Conservation (phyloP, 2,888 invertebrate species). For the Ormyrus nitidulus region DNA sequence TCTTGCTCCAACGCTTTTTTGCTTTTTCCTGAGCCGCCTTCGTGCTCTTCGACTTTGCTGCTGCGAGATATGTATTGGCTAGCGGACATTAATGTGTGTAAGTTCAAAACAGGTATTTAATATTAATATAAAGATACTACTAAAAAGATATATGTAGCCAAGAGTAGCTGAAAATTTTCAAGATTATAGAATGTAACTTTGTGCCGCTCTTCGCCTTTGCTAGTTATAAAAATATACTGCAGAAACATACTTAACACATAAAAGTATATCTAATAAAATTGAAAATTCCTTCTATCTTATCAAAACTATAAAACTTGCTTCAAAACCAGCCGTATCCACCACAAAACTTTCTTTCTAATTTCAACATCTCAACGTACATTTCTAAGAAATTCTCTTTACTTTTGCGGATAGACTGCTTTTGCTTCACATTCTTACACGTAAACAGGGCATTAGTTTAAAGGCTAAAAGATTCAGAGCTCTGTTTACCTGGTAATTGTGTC, state of each 20-base stretch:
- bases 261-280: constrained; percentile 1
- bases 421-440: too few relatives aligned
- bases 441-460: background rate
- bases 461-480: background rate
- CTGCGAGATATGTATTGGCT: constrained; percentile 52
- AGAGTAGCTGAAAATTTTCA: constrained; percentile 38
- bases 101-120: constrained; percentile 23
- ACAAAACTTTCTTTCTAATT: too few relatives aligned
- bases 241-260: constrained; percentile 4
- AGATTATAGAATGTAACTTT: constrained; percentile 20
- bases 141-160: constrained; percentile 21
- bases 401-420: too few relatives aligned
- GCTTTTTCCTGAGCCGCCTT: constrained; percentile 48
- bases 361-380: too few relatives aligned
- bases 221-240: constrained; percentile 22
- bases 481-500: constrained; percentile 80
- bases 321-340: too few relatives aligned
- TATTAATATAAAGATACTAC: constrained; percentile 31
- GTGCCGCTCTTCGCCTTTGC: constrained; percentile 35
- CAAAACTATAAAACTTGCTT: too few relatives aligned
- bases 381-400: too few relatives aligned
- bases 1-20: constrained; percentile 54
- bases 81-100: constrained; percentile 25
- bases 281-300: background rate
- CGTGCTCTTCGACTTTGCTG: constrained; percentile 52